Evolutionary conservation across 2,888 invertebrate genomes (phyloP), one percentile per base, ranked within the genome.

Genomic region (Ophion ventricosus): DNA sequence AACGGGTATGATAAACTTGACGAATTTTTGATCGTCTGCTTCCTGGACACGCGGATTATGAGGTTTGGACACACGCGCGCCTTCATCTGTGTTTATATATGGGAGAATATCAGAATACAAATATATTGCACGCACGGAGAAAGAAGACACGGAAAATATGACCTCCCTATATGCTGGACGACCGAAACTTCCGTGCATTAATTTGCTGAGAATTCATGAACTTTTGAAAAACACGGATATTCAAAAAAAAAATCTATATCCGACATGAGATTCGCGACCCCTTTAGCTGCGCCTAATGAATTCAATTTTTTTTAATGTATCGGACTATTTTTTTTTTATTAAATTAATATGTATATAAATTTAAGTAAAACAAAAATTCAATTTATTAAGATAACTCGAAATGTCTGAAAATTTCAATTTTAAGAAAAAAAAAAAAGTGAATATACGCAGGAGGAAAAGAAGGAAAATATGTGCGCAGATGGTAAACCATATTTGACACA

Each of bases 1-100:
- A 72, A 72, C 59, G 59, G 11, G 56, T 23, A 49, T 76, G 54
- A 81, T 70, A 73, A 82, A 77, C 66, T 72, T 59, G 49, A 49
- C 49, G 49, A 49, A 17, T 49, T 49, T 49, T 49, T 49, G 17
- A 49, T 49, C 14, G 17, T 49, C 49, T 17, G 49, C 17, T 49
- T 49, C 49, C 49, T 49, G 49, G 49, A 49, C 49, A 17, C 49
- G 14, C 49, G 49, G 11, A 49, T 49, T 49, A 49, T 49, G 49
- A 11, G 49, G 49, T 17, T 2, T 49, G 49, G 49, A 49, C 2
- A 49, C 2, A 14, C 14, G 43, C 8, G 43, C 14, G 14, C 43
- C 11, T 43, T 43, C 11, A 43, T 14, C 43, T 35, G 43, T 2
- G 43, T 14, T 43, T 49, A 49, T 49, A 49, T 49, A 49, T 14